Conservation (phyloP, 2,113 vertebrate species). For the rabbit (Oryctolagus cuniculus) region mOryCun1.1 NC_091439.1:100563001-100563500, state of each 20-base stretch:
- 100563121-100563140: neutral
- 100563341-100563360: neutral
- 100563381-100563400: neutral
- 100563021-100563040: neutral
- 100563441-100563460: neutral
- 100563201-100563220: neutral
- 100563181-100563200: neutral
- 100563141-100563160: neutral
- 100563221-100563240: neutral
- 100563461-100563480: neutral
- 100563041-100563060: neutral
- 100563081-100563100: neutral
- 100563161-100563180: neutral
- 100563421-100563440: accelerated
- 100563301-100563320: accelerated
- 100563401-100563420: neutral
- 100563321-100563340: neutral
- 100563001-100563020: neutral
- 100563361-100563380: too few relatives aligned
- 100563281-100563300: accelerated
- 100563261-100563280: accelerated
- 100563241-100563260: neutral
- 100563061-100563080: neutral
- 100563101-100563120: neutral
- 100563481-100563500: neutral